Evolutionary conservation across 2,888 invertebrate species (phyloP), one percentile per base, ranked within the genome.

Genomic region (Ptychoptera contaminata): DNA sequence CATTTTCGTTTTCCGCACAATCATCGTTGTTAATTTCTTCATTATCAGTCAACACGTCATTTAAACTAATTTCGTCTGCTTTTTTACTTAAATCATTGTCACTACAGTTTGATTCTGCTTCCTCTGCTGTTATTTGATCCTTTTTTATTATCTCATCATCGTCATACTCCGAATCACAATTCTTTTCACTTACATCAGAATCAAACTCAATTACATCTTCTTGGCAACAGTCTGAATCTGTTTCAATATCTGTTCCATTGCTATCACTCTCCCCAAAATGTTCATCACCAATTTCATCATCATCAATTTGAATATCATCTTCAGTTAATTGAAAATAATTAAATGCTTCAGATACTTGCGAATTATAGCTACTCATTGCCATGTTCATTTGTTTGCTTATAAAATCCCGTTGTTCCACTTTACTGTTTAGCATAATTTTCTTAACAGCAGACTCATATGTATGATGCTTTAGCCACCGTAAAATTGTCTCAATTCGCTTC

Each of bases 391-490:
- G 70, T 1, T 59, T 54, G 40, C 72, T 60, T 15, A 82, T 65
- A 44, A 60, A 65, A 32, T 65, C 59, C 29, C 80, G 70, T 36
- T 71, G 65, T 2, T 60, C 59, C 54, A 71, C 71, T 53, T 73
- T 77, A 40, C 82, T 59, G 49, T 76, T 67, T 0, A 73, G 70
- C 30, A 85, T 55, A 51, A 85, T 74, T 60, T 77, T 79, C 8
- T 67, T 58, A 11, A 86, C 63, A 0, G 85, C 87, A 2, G 77
- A 69, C 11, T 83, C 76, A 16, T 79, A 67, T 1, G 74, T 77
- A 58, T 82, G 78, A 54, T 76, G 72, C 52, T 76, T 73, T 2
- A 92, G 57, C 90, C 91, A 92, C 46, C 73, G 69, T 5, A 92
- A 70, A 7, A 85, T 68, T 3, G 75, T 73, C 49, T 75, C 71